Percentiles rank a stretch among this genome's conserved stretches.
These are phyloP conservation scores for Luperina nickerlii DNA, from an alignment of 2,888 invertebrate species.

Conservation along the genomic window DNA sequence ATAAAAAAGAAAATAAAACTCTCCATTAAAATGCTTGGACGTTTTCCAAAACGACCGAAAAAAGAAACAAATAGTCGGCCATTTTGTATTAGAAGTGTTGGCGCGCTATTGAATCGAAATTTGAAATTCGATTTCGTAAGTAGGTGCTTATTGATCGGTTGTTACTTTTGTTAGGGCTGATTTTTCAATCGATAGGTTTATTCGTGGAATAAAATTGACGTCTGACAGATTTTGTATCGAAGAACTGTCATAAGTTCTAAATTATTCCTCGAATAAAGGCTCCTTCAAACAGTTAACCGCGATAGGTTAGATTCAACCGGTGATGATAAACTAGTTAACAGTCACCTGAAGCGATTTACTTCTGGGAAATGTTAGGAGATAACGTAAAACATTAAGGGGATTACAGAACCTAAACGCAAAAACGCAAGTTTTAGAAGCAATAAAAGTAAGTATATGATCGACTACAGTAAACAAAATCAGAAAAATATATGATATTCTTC, in stretches of 20 bases:
- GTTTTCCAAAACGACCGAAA: constrained; percentile 44
- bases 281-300: neutral
- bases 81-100: constrained; percentile 22
- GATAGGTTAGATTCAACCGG: no score
- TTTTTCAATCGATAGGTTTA: no score
- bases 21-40: constrained; percentile 50
- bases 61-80: constrained; percentile 3
- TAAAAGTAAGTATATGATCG: no score
- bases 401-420: no score
- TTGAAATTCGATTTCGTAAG: constrained; percentile 18
- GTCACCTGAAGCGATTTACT: neutral
- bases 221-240: no score
- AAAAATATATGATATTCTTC: no score
- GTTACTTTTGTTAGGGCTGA: neutral
- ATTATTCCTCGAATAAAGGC: no score
- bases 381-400: neutral
- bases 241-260: no score
- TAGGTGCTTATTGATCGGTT: neutral
- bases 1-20: constrained; percentile 51
- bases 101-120: constrained; percentile 27
- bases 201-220: no score
- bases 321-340: neutral
- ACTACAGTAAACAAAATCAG: no score
- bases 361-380: neutral
- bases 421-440: no score